Base-by-base conservation (phyloP, 2,888 invertebrate species). In the Aphodius sticticus region DNA sequence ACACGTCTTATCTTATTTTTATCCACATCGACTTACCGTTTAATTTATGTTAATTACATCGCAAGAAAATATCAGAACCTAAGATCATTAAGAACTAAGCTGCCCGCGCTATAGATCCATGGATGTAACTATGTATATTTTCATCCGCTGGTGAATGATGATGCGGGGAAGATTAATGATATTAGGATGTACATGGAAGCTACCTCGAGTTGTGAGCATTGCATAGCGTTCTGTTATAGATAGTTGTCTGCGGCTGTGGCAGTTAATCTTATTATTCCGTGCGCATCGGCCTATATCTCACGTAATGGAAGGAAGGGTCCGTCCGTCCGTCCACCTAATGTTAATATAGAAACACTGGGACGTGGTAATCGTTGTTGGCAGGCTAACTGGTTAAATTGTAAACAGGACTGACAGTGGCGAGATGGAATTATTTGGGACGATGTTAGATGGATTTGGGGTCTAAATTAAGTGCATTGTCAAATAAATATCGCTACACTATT, bases 271-370 rank as follows among this genome's bases (percentile, higher is more conserved):
- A 53, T 53, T 53, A 53, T 53, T 7, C 53, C 12, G 53, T 9
- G 53, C 53, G 53, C 53, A 53, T 53, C 53, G 53, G 53, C 12
- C 53, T 53, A 53, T 53, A 53, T 53, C 53, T 12, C 53, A 53
- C 53, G 53, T 53, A 53, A 53, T 53, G 53, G 53, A 53, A 53
- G 53, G 53, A 53, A 53, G 53, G 53, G 53, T 53, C 53, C 53
- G 12, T 53, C 38, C 38, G 38, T 7, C 53, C 53, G 53, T 53
- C 53, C 53, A 53, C 53, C 53, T 53, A 53, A 53, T 53, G 53
- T 53, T 53, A 53, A 53, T 53, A 12, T 53, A 53, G 53, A 53
- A 53, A 53, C 53, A 53, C 53, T 12, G 53, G 53, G 53, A 2
- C 53, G 7, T 12, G 53, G 53, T 53, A 53, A 53, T 53, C 53